Conservation (phyloP, 2,797 vertebrate species). For the Odontamblyopus lacepedii region DNA sequence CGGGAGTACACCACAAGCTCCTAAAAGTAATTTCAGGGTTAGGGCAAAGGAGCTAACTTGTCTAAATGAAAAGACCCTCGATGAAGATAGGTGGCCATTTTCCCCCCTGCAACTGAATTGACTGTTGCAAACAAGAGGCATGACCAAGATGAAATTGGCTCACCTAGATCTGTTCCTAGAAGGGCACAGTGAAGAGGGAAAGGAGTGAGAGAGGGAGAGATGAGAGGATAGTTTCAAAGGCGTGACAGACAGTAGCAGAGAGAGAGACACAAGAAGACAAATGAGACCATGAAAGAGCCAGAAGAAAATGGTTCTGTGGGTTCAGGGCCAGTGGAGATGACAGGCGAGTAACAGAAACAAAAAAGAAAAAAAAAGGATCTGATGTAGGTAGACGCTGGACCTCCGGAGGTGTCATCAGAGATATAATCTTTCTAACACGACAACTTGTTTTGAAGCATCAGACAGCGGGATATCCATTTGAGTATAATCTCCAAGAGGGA, state of each 20-base stretch:
- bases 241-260: constrained; percentile 66
- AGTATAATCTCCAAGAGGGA: constrained; percentile 47
- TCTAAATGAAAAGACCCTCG: constrained; percentile 70
- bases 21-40: constrained; percentile 74
- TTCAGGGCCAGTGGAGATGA: constrained; percentile 49
- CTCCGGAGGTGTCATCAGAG: constrained; percentile 45
- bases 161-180: constrained; percentile 68
- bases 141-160: constrained; percentile 75
- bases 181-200: constrained; percentile 15
- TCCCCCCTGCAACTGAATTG: constrained; percentile 64
- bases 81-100: constrained; percentile 72
- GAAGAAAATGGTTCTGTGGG: constrained; percentile 38
- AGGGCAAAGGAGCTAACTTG: constrained; percentile 70
- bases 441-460: constrained; percentile 56
- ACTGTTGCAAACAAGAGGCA: constrained; percentile 75
- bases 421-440: constrained; percentile 50
- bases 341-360: constrained; percentile 32
- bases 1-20: constrained; percentile 55
- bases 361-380: constrained; percentile 40
- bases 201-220: constrained; percentile 31
- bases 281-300: constrained; percentile 61
- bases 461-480: constrained; percentile 54
- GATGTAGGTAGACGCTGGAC: constrained; percentile 37
- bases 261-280: constrained; percentile 63
- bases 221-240: constrained; percentile 51